Evolutionary conservation across 2,888 invertebrate genomes (phyloP).

Genomic region (Eretmocerus hayati): DNA sequence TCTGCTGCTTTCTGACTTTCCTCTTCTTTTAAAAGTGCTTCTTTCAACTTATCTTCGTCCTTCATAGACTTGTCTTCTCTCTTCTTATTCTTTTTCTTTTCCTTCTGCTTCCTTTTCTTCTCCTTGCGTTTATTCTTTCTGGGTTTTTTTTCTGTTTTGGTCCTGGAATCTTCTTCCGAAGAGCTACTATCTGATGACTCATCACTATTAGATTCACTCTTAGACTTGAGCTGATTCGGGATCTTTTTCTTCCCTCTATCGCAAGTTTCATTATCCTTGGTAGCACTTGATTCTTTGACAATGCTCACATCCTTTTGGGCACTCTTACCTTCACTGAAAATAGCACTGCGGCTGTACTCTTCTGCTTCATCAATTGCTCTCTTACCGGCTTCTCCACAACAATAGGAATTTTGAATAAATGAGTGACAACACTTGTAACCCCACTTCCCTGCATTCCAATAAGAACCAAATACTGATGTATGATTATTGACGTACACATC

Average conservation of each 20-base stretch:
- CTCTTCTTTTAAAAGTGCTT: conserved; percentile 62
- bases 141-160: conserved; percentile 22
- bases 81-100: conserved; percentile 31
- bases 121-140: conserved; percentile 28
- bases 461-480: conserved; percentile 92
- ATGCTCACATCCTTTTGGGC: background rate
- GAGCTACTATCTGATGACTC: background rate
- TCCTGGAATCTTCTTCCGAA: conserved; percentile 23
- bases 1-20: conserved; percentile 57
- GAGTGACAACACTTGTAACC: conserved; percentile 95
- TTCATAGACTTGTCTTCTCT: conserved; percentile 23
- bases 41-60: conserved; percentile 28
- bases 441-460: conserved; percentile 89
- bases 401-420: conserved; percentile 82
- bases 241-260: background rate
- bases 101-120: conserved; percentile 31
- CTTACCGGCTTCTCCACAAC: conserved; percentile 69
- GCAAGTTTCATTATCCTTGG: conserved; percentile 27
- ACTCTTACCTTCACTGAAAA: background rate
- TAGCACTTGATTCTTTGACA: conserved; percentile 5
- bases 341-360: conserved; percentile 1
- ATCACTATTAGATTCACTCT: conserved; percentile 18
- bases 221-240: conserved; percentile 12
- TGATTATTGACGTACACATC: conserved; percentile 91
- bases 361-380: conserved; percentile 26